Base-by-base conservation (phyloP, 2,113 vertebrate species). In the Clinocottus analis region DNA sequence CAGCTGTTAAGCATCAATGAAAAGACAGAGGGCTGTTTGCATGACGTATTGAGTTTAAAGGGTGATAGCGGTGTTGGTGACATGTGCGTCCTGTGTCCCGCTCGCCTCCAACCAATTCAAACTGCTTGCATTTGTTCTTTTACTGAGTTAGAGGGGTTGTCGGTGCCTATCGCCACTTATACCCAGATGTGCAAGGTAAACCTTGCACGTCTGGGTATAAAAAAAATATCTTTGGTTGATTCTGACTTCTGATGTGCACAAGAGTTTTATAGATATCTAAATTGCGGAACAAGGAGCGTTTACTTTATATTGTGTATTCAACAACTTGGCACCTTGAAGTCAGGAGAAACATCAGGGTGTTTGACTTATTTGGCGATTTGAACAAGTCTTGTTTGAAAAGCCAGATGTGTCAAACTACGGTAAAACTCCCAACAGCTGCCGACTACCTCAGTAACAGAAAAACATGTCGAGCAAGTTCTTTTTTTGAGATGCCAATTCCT, bases 11-110 rank as follows among this genome's bases (percentile, higher is more conserved):
- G 92, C 93, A 94, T 89, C 93, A 91, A 93, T 93, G 93, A 93
- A 93, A 94, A 94, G 93, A 94, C 93, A 93, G 92, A 91, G 87
- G 88, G 90, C 80, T 88, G 79, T 92, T 92, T 92, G 90, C 92
- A 94, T 94, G 92, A 80, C 67, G 58, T 89, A 82, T 78, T 70
- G 75, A 84, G 85, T 92, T 91, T 86, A 87, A 91, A 90, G 85
- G 89, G 84, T 9, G 81, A 87, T 84, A 71, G 83, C 83, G 35
- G 84, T n/a, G 63, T 75, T 86, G 45, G 13, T 64, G 77, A 72
- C 83, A 86, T 87, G 83, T 82, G 86, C 86, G 82, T 90, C 84
- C 80, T 77, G 43, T 88, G 86, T 85, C 85, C 67, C 23, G 55
- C 83, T 82, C 74, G 69, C 79, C 58, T 77, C 51, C 8, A 82